A percentile compares a stretch with the other conserved stretches of the same genome.
Conservation (phyloP, 2,113 vertebrate genomes). For the Todiramphus saurophagus region DNA sequence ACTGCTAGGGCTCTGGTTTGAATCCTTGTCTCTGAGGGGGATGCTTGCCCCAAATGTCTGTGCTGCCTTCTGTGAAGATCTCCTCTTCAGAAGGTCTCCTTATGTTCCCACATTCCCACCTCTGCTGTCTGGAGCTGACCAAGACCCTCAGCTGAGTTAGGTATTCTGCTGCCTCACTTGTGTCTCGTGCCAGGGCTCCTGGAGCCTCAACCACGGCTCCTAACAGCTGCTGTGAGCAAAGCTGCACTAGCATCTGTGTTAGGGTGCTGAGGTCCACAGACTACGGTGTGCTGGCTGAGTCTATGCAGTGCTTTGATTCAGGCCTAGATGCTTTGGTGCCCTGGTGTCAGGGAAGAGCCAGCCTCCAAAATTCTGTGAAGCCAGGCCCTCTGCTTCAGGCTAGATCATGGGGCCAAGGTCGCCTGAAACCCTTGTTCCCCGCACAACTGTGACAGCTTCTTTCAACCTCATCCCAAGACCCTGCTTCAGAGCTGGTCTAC, state of each 20-base stretch:
- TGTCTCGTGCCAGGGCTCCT: fast-evolving
- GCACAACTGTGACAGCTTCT: not conserved
- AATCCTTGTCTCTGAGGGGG: not conserved
- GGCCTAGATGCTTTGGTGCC: not conserved
- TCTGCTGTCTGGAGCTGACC: not conserved
- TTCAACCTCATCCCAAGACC: not conserved
- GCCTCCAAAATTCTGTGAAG: not conserved
- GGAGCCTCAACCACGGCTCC: not conserved
- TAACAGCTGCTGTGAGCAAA: not conserved
- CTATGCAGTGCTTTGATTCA: not conserved
- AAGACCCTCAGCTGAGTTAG: not conserved
- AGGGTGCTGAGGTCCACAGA: not conserved
- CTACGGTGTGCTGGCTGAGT: not conserved
- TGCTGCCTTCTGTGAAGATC: not conserved
- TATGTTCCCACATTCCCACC: not conserved
- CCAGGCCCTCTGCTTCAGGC: not conserved
- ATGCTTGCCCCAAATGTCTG: not conserved
- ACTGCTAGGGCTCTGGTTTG: not conserved
- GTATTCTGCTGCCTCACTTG: not conserved
- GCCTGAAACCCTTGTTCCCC: not conserved
- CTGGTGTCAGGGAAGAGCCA: not conserved
- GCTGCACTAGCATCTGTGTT: not conserved
- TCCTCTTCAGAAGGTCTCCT: not conserved
- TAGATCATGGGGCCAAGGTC: not conserved
- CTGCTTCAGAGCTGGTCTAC: not conserved